Percentiles rank a stretch among this genome's conserved stretches.
These are phyloP conservation scores for Ciona savignyi DNA, from an alignment of 23 tunicate genomes.

Conservation along the genomic window DNA sequence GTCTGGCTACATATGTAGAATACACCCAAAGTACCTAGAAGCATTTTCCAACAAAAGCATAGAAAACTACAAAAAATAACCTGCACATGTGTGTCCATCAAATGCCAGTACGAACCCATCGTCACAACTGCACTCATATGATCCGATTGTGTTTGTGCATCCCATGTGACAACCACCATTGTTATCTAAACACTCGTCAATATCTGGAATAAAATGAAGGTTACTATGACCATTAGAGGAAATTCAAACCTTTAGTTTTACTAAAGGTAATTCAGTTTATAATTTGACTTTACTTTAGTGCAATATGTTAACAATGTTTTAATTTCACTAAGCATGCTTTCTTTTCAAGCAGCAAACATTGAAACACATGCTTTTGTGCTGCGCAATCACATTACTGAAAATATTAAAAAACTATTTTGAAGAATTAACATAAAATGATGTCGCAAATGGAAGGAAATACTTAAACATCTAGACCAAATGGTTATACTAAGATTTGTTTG, in stretches of 20 bases:
- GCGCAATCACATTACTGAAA: too few relatives aligned
- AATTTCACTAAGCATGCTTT: too few relatives aligned
- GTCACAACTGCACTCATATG: conserved; percentile 84
- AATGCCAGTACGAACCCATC: conserved; percentile 83
- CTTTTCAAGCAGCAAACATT: too few relatives aligned
- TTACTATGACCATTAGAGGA: too few relatives aligned
- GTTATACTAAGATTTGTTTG: too few relatives aligned
- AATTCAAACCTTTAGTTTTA: too few relatives aligned
- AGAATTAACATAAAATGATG: conserved; percentile 58
- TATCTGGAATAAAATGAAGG: conserved; percentile 40
- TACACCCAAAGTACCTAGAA: neutral
- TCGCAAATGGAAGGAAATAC: conserved; percentile 46
- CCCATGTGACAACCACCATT: conserved; percentile 85
- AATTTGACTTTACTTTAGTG: too few relatives aligned
- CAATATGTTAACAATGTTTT: too few relatives aligned
- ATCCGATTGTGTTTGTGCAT: conserved; percentile 85
- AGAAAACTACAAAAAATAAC: too few relatives aligned
- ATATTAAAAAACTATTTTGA: neutral
- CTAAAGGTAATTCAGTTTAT: too few relatives aligned
- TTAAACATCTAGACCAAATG: too few relatives aligned
- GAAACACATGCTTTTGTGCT: too few relatives aligned
- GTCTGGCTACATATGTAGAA: neutral
- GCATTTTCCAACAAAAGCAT: neutral
- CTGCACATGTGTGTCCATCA: conserved; percentile 89
- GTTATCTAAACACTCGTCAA: conserved; percentile 74